A percentile compares a stretch with the other conserved stretches of the same genome.
Conservation (phyloP, 1,140 invertebrate species). For the Sycobia sp. region DNA sequence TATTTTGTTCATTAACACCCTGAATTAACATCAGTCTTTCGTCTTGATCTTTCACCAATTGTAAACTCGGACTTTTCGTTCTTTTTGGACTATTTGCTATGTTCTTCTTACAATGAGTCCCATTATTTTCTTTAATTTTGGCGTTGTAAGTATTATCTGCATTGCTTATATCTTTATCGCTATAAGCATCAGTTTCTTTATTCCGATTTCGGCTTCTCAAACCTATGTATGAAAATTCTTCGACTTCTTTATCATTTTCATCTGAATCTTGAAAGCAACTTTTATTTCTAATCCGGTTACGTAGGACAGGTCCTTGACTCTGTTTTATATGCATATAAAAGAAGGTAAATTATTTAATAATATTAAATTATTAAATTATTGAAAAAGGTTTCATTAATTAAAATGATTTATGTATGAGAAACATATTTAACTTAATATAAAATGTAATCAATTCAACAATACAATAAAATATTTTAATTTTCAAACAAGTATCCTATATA, state of each 20-base stretch:
- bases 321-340: not conserved
- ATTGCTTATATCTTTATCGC: not conserved
- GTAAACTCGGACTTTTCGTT: not conserved
- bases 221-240: slow-evolving; percentile 15
- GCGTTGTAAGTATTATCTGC: not conserved
- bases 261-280: not conserved
- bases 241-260: slow-evolving; percentile 28
- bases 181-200: not conserved
- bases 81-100: no score
- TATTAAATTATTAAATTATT: not conserved
- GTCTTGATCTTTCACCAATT: not conserved
- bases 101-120: no score
- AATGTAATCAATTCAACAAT: no score
- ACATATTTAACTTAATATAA: no score
- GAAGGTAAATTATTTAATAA: not conserved
- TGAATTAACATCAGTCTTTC: no score
- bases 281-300: not conserved
- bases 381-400: not conserved
- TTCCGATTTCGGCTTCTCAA: not conserved
- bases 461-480: not conserved
- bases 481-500: not conserved
- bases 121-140: no score
- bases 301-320: slow-evolving; percentile 5
- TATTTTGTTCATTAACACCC: not conserved
- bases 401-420: not conserved